phyloP scores from a whole-genome alignment of 2,888 invertebrate genomes.

The Caradrina clavipalpis region DNA sequence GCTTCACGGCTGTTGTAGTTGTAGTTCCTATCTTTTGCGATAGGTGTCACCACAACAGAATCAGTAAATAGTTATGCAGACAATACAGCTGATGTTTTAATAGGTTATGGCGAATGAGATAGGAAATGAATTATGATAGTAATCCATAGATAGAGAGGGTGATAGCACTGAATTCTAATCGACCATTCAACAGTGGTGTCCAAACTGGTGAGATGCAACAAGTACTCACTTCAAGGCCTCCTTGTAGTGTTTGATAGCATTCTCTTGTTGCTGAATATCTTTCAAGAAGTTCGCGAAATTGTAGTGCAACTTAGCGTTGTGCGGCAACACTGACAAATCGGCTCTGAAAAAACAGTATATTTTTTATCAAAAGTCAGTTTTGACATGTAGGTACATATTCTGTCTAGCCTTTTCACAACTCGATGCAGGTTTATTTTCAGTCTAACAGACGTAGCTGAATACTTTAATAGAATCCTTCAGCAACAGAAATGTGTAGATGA shows the following conservation, averaged over 20 bases:
- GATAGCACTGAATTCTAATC: neutral
- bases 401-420: no score
- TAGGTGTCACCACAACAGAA: no score
- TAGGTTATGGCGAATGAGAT: no score
- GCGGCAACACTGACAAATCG: constrained; percentile 94
- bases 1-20: no score
- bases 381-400: neutral
- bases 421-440: no score
- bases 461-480: no score
- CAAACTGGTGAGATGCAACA: neutral
- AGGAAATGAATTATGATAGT: no score
- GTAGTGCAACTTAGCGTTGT: constrained; percentile 97
- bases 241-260: constrained; percentile 94
- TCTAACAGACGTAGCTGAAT: no score
- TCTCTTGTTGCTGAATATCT: constrained; percentile 93
- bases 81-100: no score
- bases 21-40: no score
- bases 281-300: constrained; percentile 96
- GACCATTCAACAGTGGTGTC: neutral
- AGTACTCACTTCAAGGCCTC: constrained; percentile 93
- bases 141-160: neutral
- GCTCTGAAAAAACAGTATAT: constrained; percentile 91
- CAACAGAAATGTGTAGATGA: no score
- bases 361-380: neutral
- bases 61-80: no score